A percentile compares a stretch with the other conserved stretches of the same genome.
These are phyloP conservation scores for Porites australiensis DNA, from an alignment of 64 coral and sea anemone genomes.

Conservation along the genomic window DNA sequence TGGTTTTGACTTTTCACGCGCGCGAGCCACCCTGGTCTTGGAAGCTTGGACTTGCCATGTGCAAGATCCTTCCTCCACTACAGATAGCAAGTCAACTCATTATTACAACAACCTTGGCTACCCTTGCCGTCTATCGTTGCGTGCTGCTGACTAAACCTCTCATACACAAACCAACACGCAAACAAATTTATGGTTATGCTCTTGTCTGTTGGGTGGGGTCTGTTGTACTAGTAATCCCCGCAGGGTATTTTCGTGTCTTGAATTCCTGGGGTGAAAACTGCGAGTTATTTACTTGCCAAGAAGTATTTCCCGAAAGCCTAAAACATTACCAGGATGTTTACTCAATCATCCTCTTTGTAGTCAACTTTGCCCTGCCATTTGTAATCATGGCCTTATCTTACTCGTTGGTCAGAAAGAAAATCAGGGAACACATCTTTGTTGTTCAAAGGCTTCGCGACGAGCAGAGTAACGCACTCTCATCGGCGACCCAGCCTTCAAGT, in stretches of 20 bases:
- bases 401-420: constrained; percentile 55
- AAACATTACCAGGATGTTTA: constrained; percentile 35
- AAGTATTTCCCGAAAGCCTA: constrained; percentile 45
- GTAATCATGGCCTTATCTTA: constrained; percentile 79
- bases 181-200: constrained; percentile 21
- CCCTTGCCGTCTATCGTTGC: constrained; percentile 77
- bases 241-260: constrained; percentile 48
- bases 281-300: constrained; percentile 10
- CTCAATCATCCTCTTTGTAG: constrained; percentile 50
- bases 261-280: constrained; percentile 19
- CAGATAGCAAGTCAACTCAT: constrained; percentile 75
- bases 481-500: background rate
- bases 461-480: background rate
- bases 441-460: constrained; percentile 19
- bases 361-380: constrained; percentile 70
- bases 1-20: constrained; percentile 49
- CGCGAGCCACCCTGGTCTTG: constrained; percentile 71
- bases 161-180: constrained; percentile 1
- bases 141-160: constrained; percentile 61
- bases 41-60: constrained; percentile 82
- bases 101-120: constrained; percentile 78
- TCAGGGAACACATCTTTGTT: constrained; percentile 64
- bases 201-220: constrained; percentile 60
- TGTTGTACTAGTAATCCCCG: constrained; percentile 37
- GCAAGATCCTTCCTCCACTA: constrained; percentile 61